phyloP scores from a whole-genome alignment of 2,888 invertebrate species.

The Sarcophaga carnaria region DNA sequence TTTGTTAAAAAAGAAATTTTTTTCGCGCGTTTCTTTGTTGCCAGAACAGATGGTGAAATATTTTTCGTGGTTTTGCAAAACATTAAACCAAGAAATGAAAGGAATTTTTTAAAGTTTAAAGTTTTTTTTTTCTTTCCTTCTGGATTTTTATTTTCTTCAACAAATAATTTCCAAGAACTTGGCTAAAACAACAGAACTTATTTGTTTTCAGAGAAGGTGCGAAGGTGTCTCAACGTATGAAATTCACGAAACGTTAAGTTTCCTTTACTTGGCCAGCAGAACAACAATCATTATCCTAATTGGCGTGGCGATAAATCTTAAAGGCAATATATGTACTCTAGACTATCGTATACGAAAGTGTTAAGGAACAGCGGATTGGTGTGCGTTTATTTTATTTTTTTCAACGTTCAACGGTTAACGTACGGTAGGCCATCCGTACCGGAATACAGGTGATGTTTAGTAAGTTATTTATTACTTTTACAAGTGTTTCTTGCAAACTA shows the following conservation, averaged over 20 bases:
- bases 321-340: constrained; percentile 33
- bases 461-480: constrained; percentile 68
- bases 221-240: constrained; percentile 51
- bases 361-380: constrained; percentile 55
- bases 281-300: constrained; percentile 73
- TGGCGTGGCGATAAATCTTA: constrained; percentile 73
- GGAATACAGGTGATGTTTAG: constrained; percentile 68
- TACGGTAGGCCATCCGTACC: constrained; percentile 34
- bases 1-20: constrained; percentile 65
- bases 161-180: constrained; percentile 69
- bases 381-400: neutral
- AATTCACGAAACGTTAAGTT: constrained; percentile 48
- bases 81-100: constrained; percentile 23
- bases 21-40: neutral
- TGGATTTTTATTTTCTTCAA: constrained; percentile 34
- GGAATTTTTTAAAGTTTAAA: constrained; percentile 27
- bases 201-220: constrained; percentile 61
- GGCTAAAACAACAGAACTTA: constrained; percentile 51
- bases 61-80: constrained; percentile 18
- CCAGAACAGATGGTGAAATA: constrained; percentile 71
- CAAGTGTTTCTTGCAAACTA: constrained; percentile 56
- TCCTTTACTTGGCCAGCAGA: constrained; percentile 53
- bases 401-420: neutral
- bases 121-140: constrained; percentile 16
- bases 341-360: neutral